phyloP scores from a whole-genome alignment of 2,113 vertebrate genomes.

The Apteryx mantelli region DNA sequence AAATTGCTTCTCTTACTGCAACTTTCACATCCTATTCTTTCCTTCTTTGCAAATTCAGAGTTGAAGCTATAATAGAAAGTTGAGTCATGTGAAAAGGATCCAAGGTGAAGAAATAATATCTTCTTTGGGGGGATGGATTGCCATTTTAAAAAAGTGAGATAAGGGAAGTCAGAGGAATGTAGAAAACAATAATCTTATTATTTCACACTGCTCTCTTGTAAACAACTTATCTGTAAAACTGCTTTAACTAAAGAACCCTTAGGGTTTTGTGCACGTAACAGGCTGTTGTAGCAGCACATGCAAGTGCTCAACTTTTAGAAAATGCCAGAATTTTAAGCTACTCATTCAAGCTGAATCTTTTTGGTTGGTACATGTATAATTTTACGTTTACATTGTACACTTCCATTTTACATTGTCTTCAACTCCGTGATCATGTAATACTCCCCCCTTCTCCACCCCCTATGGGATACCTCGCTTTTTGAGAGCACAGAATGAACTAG shows the following conservation, averaged over 20 bases:
- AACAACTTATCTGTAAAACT: background rate
- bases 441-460: fast-evolving
- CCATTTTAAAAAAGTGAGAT: background rate
- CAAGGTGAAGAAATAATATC: background rate
- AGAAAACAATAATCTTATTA: background rate
- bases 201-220: background rate
- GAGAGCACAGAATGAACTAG: background rate
- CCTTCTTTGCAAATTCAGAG: background rate
- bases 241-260: background rate
- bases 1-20: conserved; percentile 11
- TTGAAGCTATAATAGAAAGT: background rate
- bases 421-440: background rate
- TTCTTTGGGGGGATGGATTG: background rate
- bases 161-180: background rate
- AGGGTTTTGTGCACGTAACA: background rate
- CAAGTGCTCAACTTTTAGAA: background rate
- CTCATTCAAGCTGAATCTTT: background rate
- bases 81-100: background rate
- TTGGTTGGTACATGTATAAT: background rate
- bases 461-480: background rate
- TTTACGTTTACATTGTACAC: background rate
- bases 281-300: background rate
- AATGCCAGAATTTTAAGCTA: background rate
- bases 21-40: background rate
- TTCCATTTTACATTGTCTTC: background rate